Evolutionary conservation across 2,888 invertebrate genomes (phyloP).

Genomic region (Drosophila robusta): DNA sequence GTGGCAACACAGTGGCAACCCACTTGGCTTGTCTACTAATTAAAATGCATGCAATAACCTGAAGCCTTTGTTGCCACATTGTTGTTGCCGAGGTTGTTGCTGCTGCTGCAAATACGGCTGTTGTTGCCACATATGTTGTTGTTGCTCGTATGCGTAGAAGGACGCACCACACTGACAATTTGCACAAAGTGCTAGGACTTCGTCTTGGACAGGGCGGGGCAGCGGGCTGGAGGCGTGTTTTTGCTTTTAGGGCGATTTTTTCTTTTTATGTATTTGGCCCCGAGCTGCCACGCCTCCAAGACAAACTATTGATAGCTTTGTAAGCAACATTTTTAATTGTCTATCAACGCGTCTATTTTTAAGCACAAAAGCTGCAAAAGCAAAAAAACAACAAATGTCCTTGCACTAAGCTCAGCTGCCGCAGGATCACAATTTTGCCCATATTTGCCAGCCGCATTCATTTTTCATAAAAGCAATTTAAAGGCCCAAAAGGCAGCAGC

Average conservation of each 20-base stretch:
- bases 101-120: conserved; percentile 34
- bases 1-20: conserved; percentile 64
- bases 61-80: conserved; percentile 80
- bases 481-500: conserved; percentile 38
- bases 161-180: conserved; percentile 74
- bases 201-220: conserved; percentile 11
- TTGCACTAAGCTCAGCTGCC: conserved; percentile 47
- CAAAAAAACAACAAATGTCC: conserved; percentile 52
- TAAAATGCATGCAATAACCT: conserved; percentile 80
- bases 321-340: conserved; percentile 74
- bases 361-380: conserved; percentile 52
- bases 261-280: conserved; percentile 5
- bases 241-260: conserved; percentile 27
- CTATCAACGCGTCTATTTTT: conserved; percentile 69
- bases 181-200: conserved; percentile 74
- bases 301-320: conserved; percentile 71
- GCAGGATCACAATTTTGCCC: conserved; percentile 24
- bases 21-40: conserved; percentile 81
- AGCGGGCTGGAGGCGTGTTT: conserved; percentile 7
- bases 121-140: conserved; percentile 17
- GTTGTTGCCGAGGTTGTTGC: conserved; percentile 67
- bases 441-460: conserved; percentile 44
- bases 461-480: conserved; percentile 65
- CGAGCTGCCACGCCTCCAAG: background rate
- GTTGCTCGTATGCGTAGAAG: conserved; percentile 71